Conservation (phyloP, 1,140 invertebrate species). For the Drosophila pruinosa region DNA sequence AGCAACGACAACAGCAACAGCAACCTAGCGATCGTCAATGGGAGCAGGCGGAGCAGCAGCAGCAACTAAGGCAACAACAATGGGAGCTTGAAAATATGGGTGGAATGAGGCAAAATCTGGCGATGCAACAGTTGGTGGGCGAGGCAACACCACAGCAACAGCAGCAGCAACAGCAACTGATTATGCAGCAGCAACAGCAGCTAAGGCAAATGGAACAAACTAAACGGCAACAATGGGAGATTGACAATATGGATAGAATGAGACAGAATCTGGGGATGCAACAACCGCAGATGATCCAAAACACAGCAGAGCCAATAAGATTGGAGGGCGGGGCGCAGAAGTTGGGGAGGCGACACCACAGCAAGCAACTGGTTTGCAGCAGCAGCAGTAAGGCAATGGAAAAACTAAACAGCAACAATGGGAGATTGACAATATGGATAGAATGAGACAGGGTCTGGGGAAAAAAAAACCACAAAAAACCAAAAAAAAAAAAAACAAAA, state of each 20-base stretch:
- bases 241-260: too few species aligned
- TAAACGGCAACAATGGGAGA: background rate
- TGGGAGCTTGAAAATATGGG: background rate
- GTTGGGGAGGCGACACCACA: background rate
- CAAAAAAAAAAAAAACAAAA: too few species aligned
- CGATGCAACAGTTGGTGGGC: background rate
- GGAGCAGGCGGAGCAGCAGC: background rate
- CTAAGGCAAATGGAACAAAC: background rate
- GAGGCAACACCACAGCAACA: background rate
- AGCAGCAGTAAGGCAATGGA: background rate
- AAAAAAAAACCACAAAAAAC: background rate
- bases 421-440: background rate
- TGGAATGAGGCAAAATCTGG: background rate
- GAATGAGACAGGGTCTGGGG: background rate
- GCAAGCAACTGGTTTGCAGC: background rate
- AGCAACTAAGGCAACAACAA: background rate
- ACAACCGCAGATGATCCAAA: too few species aligned
- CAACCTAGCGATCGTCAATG: too few species aligned
- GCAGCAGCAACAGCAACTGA: background rate
- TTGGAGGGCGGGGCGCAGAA: too few species aligned
- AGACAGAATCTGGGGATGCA: background rate
- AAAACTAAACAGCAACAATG: background rate
- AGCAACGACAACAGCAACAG: constrained; percentile 1
- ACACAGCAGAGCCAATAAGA: too few species aligned
- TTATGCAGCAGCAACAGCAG: background rate